Conservation (phyloP, 2,888 invertebrate genomes). For the Ophion ventricosus region DNA sequence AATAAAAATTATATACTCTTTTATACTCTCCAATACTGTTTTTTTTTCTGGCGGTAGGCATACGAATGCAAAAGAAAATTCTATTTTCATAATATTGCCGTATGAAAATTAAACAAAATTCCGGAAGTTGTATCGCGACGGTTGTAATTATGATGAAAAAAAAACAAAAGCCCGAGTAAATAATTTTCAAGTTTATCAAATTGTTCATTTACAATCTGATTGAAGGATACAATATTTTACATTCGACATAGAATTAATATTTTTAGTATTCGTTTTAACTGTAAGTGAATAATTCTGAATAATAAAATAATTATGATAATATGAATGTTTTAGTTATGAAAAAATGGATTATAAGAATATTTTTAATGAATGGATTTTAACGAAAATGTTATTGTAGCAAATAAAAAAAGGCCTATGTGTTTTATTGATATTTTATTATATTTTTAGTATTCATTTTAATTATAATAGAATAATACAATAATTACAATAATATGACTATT, state of each 20-base stretch:
- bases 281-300: not conserved
- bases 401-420: not conserved
- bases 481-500: too few relatives aligned
- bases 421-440: too few relatives aligned
- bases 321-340: not conserved
- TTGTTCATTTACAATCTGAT: not conserved
- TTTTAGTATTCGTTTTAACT: not conserved
- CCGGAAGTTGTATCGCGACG: too few relatives aligned
- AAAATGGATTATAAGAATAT: not conserved
- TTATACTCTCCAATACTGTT: too few relatives aligned
- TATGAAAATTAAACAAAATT: too few relatives aligned
- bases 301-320: not conserved
- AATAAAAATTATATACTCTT: too few relatives aligned
- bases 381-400: not conserved
- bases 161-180: not conserved
- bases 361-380: not conserved
- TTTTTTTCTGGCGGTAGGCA: too few relatives aligned
- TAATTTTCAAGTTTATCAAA: not conserved
- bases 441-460: too few relatives aligned
- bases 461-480: too few relatives aligned
- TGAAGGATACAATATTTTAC: not conserved
- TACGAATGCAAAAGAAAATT: too few relatives aligned
- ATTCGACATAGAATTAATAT: not conserved
- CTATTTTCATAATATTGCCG: too few relatives aligned
- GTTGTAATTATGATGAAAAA: too few relatives aligned